A percentile compares a stretch with the other conserved stretches of the same genome.
phyloP scores from a whole-genome alignment of 2,113 vertebrate genomes.

The Variabilichromis moorii region DNA sequence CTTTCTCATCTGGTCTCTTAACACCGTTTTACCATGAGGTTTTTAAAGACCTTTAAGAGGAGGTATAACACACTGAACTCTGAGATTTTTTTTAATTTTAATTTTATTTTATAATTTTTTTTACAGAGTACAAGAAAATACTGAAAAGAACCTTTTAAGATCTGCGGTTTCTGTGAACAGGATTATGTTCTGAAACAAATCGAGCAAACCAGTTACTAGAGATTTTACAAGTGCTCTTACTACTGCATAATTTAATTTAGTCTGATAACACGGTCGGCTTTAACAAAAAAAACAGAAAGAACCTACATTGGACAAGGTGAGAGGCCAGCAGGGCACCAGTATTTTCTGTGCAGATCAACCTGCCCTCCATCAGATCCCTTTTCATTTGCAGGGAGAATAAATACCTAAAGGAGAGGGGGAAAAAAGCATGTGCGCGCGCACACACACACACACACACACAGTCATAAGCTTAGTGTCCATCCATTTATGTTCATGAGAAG shows the following conservation, averaged over 20 bases:
- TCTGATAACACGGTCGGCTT: background rate
- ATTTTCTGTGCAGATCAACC: slow-evolving; percentile 81
- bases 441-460: background rate
- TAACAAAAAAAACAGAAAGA: background rate
- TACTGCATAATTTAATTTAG: background rate
- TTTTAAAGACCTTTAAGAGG: background rate
- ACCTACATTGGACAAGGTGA: slow-evolving; percentile 88
- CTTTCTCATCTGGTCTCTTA: background rate
- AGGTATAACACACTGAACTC: background rate
- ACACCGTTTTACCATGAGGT: background rate
- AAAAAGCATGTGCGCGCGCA: background rate
- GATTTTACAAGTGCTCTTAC: background rate
- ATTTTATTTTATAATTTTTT: background rate
- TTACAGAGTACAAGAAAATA: background rate
- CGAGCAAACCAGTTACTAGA: background rate
- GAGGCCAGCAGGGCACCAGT: slow-evolving; percentile 85
- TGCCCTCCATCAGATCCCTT: slow-evolving; percentile 84
- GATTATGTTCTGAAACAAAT: background rate
- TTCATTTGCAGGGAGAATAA: slow-evolving; percentile 93
- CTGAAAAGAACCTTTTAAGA: background rate
- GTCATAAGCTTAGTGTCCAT: background rate
- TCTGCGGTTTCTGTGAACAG: background rate
- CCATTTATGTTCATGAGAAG: background rate
- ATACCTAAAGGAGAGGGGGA: slow-evolving; percentile 72
- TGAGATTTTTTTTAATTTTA: fast-evolving